phyloP scores from a whole-genome alignment of 2,113 vertebrate species.

The Strix uralensis region DNA sequence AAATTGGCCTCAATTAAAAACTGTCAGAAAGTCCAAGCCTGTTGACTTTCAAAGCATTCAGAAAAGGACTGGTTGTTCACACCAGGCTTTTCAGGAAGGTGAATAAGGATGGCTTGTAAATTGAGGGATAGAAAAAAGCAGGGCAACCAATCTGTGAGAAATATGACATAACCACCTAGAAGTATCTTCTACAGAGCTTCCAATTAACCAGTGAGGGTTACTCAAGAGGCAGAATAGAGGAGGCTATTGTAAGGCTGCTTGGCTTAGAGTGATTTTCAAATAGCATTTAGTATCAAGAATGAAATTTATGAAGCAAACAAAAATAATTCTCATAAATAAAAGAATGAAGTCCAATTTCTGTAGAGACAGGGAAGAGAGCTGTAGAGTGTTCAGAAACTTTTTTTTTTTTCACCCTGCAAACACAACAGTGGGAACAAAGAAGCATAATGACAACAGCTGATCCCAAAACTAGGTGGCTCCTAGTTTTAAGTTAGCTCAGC shows the following conservation, averaged over 20 bases:
- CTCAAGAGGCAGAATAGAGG: background rate
- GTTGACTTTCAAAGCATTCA: background rate
- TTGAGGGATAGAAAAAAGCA: background rate
- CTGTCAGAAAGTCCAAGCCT: background rate
- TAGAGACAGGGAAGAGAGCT: background rate
- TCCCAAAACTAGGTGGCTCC: background rate
- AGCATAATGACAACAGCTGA: background rate
- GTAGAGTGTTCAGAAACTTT: background rate
- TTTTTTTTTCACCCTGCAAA: background rate
- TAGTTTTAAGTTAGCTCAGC: background rate
- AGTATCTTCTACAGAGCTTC: background rate
- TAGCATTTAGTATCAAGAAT: background rate
- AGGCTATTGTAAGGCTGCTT: background rate
- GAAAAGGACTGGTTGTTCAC: background rate
- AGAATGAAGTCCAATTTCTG: background rate
- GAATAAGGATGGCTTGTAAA: background rate
- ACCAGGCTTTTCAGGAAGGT: background rate
- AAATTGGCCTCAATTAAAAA: background rate
- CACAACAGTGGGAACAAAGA: background rate
- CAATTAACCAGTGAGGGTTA: rapidly evolving
- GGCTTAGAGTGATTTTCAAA: rapidly evolving
- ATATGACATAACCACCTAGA: background rate
- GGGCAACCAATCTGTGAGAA: background rate
- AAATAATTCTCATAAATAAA: background rate
- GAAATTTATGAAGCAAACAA: background rate